A percentile compares a stretch with the other conserved stretches of the same genome.
Evolutionary conservation across 2,797 vertebrate species (phyloP).

Genomic region (Macrochelys suwanniensis): DNA sequence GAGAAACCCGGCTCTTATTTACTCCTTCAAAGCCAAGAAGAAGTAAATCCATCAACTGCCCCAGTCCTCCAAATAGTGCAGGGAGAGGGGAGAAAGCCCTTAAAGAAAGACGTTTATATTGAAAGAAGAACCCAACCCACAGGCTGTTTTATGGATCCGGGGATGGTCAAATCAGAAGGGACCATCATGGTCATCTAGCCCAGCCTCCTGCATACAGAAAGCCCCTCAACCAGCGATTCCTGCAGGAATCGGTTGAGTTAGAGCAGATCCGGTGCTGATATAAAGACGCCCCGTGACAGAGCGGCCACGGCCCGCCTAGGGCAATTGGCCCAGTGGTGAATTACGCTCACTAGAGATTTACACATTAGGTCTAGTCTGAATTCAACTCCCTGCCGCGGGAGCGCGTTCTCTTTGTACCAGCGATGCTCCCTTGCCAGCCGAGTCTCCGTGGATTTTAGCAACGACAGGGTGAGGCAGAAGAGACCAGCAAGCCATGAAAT

Average conservation of each 20-base stretch:
- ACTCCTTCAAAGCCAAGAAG: background rate
- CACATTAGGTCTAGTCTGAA: background rate
- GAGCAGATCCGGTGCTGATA: background rate
- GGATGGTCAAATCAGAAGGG: background rate
- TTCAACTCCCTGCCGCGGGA: background rate
- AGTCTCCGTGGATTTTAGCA: background rate
- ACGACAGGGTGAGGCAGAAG: background rate
- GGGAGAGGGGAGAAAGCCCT: background rate
- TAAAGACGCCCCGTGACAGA: background rate
- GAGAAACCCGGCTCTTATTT: background rate
- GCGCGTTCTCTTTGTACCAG: background rate
- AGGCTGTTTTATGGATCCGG: background rate
- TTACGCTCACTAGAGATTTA: background rate
- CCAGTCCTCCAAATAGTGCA: background rate
- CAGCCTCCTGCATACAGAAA: background rate
- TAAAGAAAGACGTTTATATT: background rate
- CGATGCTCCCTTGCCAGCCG: background rate
- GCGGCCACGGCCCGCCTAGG: fast-evolving
- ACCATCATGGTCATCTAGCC: background rate
- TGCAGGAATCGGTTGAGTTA: background rate
- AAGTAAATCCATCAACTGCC: background rate
- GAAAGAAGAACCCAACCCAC: background rate
- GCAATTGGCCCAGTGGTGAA: background rate
- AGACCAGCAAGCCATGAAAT: background rate
- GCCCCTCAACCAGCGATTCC: background rate